Base-by-base conservation (phyloP, 1,140 invertebrate genomes). In the Ceratina australensis region DNA sequence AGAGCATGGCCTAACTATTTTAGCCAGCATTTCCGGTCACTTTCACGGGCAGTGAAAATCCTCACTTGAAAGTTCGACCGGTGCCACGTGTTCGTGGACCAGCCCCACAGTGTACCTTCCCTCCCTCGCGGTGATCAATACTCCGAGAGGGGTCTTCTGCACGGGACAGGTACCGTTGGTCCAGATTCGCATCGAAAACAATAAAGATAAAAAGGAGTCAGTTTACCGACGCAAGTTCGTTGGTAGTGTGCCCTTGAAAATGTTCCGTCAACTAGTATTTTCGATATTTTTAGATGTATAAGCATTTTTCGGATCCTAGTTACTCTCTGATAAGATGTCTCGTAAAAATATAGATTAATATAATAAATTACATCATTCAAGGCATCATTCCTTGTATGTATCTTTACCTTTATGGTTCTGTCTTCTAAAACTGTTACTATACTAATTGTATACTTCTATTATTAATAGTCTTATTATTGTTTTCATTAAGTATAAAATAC, bases 121-220 rank as follows among this genome's bases (percentile, higher is more conserved):
- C 80, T 59, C 66, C 79, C 64, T 15, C 13, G 26, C 60, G 82
- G 78, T 87, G 84, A 89, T 89, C 88, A 89, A 89, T 89, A 89
- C 87, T 86, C 68, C 74, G 71, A 75, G 71, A 85, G 75, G 78
- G 75, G 80, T 80, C 72, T 82, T 75, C 86, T 88, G 84, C 86
- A 79, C 64, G 28, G 72, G 85, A 87, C 86, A 87, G 87, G 81
- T 83, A 78, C 50, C 50, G 64, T 49, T 84, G 79, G 65, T 84
- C 82, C 63, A 83, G 73, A 82, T 84, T 81, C 84, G 33, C 71
- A 10, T 54, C 22, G 18, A 15, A 79, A 13, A 47, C 50, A 67
- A 61, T 50, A 18, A 10, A 13, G 13, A 22, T 20, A 57, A 66
- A 67, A 67, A 52, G 47, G 28, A 63, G 13, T 15, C 18, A 4